These are phyloP conservation scores for Xenops minutus DNA, from an alignment of 2,797 vertebrate species.

Conservation along the genomic window DNA sequence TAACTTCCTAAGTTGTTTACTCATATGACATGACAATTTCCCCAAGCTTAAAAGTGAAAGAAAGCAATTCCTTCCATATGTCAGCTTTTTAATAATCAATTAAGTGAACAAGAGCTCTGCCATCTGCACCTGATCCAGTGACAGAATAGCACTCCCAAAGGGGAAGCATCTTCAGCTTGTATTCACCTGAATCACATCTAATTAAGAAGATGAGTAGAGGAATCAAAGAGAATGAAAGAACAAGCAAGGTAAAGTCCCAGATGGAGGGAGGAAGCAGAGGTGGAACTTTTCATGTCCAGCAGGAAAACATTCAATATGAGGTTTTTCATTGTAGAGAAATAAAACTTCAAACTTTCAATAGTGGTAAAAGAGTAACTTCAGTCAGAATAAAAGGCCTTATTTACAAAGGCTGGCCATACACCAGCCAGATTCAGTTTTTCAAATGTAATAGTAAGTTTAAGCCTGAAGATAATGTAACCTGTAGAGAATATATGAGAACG, in stretches of 20 bases:
- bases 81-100: conserved; percentile 49
- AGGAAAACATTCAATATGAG: not conserved
- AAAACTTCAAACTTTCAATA: not conserved
- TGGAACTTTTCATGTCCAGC: not conserved
- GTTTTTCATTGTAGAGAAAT: not conserved
- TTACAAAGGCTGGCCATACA: not conserved
- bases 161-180: not conserved
- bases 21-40: not conserved
- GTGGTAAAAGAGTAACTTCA: not conserved
- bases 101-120: conserved; percentile 21
- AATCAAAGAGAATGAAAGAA: conserved; percentile 23
- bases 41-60: not conserved
- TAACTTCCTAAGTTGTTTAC: not conserved
- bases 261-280: not conserved
- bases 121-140: conserved; percentile 37
- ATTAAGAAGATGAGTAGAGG: not conserved
- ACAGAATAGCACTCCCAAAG: conserved; percentile 13
- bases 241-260: not conserved
- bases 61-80: conserved; percentile 28
- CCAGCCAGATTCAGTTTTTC: not conserved
- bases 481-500: not conserved
- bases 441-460: not conserved
- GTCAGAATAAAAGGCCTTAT: not conserved
- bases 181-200: conserved; percentile 16
- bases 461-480: not conserved